Conservation (phyloP, 2,888 invertebrate species). For the Agrochola macilenta region DNA sequence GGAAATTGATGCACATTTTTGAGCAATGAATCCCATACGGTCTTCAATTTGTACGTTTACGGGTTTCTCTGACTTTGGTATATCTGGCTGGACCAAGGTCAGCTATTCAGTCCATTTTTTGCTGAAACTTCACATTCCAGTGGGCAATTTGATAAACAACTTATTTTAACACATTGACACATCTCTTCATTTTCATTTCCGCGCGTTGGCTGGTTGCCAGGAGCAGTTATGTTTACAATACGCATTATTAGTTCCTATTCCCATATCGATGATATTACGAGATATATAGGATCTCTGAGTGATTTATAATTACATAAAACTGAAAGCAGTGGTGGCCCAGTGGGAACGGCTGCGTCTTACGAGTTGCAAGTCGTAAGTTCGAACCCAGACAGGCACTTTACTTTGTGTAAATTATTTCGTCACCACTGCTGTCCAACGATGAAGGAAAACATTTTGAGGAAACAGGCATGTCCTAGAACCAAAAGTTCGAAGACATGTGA, state of each 20-base stretch:
- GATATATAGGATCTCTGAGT: no score
- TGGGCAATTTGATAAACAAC: not conserved
- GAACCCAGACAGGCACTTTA: no score
- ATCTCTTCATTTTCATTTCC: not conserved
- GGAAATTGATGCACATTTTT: not conserved
- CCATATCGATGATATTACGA: not conserved
- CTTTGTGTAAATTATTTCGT: no score
- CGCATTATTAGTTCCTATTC: not conserved
- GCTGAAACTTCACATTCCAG: not conserved
- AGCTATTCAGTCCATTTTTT: not conserved
- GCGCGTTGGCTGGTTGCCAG: constrained; percentile 28
- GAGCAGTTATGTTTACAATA: constrained; percentile 12
- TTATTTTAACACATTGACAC: constrained; percentile 20
- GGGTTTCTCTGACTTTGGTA: not conserved
- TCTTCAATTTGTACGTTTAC: not conserved
- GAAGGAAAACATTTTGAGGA: no score
- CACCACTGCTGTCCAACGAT: no score
- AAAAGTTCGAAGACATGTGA: no score
- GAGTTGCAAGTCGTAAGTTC: no score
- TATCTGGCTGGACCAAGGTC: not conserved
- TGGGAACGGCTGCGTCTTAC: no score
- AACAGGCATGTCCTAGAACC: no score
- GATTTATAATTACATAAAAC: not conserved
- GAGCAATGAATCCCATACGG: not conserved
- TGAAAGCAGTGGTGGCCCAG: not conserved